Conservation (phyloP, 2,888 invertebrate genomes). For the Acanthosepion esculentum region DNA sequence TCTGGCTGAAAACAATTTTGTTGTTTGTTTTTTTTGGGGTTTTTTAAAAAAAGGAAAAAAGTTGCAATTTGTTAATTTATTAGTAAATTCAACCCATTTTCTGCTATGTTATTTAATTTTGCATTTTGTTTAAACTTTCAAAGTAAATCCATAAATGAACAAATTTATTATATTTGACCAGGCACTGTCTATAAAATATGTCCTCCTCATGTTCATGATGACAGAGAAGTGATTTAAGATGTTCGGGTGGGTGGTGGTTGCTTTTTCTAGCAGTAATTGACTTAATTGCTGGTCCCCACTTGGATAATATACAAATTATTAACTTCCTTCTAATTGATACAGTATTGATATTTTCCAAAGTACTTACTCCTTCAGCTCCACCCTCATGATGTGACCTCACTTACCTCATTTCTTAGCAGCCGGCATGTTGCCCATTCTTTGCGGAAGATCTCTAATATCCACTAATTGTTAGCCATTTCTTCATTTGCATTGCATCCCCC, state of each 20-base stretch:
- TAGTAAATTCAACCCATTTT: too few relatives aligned
- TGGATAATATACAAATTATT: not conserved
- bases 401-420: not conserved
- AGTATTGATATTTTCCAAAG: not conserved
- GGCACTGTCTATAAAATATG: not conserved
- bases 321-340: not conserved
- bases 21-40: too few relatives aligned
- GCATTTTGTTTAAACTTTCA: not conserved
- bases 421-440: not conserved
- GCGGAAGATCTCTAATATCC: not conserved
- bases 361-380: not conserved
- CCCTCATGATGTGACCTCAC: not conserved
- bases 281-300: not conserved
- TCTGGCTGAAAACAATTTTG: too few relatives aligned
- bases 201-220: not conserved
- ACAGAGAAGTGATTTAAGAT: not conserved
- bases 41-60: too few relatives aligned
- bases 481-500: not conserved
- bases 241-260: not conserved
- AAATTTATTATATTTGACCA: not conserved
- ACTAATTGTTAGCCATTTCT: not conserved
- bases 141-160: not conserved
- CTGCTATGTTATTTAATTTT: not conserved
- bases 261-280: not conserved
- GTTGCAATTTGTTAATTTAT: too few relatives aligned